Percentiles rank a stretch among this genome's conserved stretches.
phyloP scores from a whole-genome alignment of 2,888 invertebrate genomes.

The Polia nebulosa region DNA sequence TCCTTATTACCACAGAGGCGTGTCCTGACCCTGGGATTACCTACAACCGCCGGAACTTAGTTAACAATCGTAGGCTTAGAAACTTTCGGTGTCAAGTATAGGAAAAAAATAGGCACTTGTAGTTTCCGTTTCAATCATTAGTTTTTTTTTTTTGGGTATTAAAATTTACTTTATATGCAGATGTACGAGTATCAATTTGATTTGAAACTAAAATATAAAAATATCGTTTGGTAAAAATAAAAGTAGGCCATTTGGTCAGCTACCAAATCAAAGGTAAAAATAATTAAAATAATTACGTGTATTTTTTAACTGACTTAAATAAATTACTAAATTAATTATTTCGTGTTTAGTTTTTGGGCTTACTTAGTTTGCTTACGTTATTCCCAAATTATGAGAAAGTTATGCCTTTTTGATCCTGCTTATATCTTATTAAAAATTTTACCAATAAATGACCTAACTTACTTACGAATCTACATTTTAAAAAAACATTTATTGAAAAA shows the following conservation, averaged over 20 bases:
- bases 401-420: neutral
- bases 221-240: neutral
- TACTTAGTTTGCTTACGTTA: neutral
- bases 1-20: neutral
- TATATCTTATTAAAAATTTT: neutral
- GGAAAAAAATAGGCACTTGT: neutral
- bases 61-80: neutral
- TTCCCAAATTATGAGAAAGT: neutral
- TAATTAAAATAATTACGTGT: too few relatives aligned
- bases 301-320: too few relatives aligned
- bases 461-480: neutral
- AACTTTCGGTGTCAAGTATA: neutral
- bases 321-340: too few relatives aligned
- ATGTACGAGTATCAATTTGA: too few relatives aligned
- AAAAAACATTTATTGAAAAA: slow-evolving; percentile 19
- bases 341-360: too few relatives aligned
- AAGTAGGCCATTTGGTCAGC: neutral
- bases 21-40: neutral
- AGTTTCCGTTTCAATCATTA: neutral
- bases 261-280: too few relatives aligned
- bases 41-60: neutral
- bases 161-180: neutral
- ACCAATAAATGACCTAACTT: neutral
- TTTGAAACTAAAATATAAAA: neutral
- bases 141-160: neutral